Evolutionary conservation across 1,140 invertebrate genomes (phyloP).

Genomic region (Geopemphigus sp.): DNA sequence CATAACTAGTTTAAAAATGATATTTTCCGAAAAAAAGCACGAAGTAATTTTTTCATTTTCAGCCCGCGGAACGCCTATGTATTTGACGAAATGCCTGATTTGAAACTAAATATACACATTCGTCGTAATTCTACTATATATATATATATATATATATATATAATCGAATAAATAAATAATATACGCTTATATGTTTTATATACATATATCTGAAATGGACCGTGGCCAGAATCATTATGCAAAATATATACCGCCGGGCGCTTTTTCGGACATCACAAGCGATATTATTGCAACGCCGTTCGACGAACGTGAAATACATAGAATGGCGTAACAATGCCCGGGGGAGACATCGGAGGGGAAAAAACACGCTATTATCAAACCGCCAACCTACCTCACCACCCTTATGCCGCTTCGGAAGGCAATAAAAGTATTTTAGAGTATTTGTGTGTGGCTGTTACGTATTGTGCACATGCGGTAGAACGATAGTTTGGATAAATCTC

Average conservation of each 20-base stretch:
- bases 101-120: too few relatives aligned
- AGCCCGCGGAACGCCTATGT: too few relatives aligned
- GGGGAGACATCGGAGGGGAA: conserved; percentile 4
- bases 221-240: neutral
- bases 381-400: too few relatives aligned
- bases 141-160: too few relatives aligned
- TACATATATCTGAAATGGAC: neutral
- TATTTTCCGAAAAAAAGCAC: too few relatives aligned
- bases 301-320: neutral
- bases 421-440: conserved; percentile 39
- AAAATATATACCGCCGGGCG: neutral
- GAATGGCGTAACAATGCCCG: neutral
- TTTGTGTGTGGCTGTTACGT: neutral
- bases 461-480: neutral
- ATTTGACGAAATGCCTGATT: too few relatives aligned
- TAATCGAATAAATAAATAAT: too few relatives aligned
- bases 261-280: neutral
- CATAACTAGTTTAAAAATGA: too few relatives aligned
- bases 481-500: too few relatives aligned
- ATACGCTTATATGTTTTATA: too few relatives aligned
- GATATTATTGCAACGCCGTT: neutral
- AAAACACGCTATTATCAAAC: neutral
- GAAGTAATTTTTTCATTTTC: too few relatives aligned
- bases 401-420: neutral
- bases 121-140: too few relatives aligned